phyloP scores from a whole-genome alignment of 2,113 vertebrate species.

The Pontoporia blainvillei region DNA sequence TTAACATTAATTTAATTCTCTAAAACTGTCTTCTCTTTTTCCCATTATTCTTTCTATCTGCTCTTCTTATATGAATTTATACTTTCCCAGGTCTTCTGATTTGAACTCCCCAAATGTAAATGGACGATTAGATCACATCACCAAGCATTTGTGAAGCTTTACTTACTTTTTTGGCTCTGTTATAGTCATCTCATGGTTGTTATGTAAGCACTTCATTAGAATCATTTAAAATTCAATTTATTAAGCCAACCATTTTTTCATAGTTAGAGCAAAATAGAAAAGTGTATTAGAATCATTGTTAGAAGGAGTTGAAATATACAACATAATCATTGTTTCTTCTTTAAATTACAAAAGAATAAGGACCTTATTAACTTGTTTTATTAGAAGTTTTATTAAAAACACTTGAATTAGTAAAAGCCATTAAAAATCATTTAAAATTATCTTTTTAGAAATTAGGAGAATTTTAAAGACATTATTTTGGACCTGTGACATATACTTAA shows the following conservation, averaged over 20 bases:
- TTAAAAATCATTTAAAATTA: constrained; percentile 51
- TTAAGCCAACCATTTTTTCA: constrained; percentile 14
- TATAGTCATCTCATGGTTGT: constrained; percentile 25
- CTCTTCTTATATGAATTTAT: background rate
- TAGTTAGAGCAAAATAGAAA: constrained; percentile 20
- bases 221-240: constrained; percentile 58
- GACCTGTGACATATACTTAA: background rate
- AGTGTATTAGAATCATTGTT: background rate
- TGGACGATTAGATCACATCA: background rate
- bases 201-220: constrained; percentile 22
- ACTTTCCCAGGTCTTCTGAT: background rate
- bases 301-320: background rate
- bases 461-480: background rate
- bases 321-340: background rate
- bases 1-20: background rate
- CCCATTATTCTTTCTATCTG: background rate
- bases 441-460: background rate
- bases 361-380: background rate
- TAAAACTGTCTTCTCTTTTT: background rate
- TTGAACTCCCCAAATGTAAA: constrained; percentile 23
- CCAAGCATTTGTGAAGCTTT: constrained; percentile 39
- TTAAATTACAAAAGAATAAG: background rate
- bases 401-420: constrained; percentile 56
- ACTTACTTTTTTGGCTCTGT: constrained; percentile 37
- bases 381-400: constrained; percentile 65